These are phyloP conservation scores for Choreutis nemorana DNA, from an alignment of 2,888 invertebrate species.

Conservation along the genomic window DNA sequence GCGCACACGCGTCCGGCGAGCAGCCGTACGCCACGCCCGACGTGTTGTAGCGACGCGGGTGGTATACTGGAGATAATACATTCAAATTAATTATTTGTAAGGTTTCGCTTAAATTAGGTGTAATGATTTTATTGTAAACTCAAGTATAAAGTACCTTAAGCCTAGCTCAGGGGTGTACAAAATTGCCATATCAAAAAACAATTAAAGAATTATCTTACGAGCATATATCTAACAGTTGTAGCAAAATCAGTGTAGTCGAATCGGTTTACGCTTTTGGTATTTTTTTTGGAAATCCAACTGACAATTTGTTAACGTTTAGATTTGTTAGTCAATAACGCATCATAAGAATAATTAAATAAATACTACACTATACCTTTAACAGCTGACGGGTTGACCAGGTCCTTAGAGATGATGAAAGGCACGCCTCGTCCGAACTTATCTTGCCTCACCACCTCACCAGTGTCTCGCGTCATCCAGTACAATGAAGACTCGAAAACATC, in stretches of 20 bases:
- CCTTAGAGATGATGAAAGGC: conserved; percentile 80
- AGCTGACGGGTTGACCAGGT: conserved; percentile 86
- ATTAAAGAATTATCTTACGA: too few species aligned
- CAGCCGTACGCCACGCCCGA: conserved; percentile 68
- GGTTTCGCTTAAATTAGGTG: neutral
- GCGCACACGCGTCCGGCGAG: conserved; percentile 79
- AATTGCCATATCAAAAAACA: too few species aligned
- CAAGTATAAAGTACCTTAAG: too few species aligned
- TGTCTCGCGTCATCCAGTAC: conserved; percentile 92
- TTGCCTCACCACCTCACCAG: conserved; percentile 86
- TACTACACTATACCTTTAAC: conserved; percentile 70
- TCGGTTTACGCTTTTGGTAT: too few species aligned
- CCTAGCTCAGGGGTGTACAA: too few species aligned
- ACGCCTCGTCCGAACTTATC: conserved; percentile 98
- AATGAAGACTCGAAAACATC: conserved; percentile 94
- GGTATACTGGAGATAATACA: conserved; percentile 69
- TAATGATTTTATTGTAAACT: too few species aligned
- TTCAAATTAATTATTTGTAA: neutral
- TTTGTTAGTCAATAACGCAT: neutral
- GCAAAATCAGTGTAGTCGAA: too few species aligned
- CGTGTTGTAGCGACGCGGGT: conserved; percentile 83
- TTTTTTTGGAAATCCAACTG: too few species aligned
- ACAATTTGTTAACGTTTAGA: too few species aligned
- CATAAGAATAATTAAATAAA: neutral
- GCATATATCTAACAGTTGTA: too few species aligned